These are phyloP conservation scores for Tokudaia muenninki DNA, from an alignment of 2,797 vertebrate species.

Conservation along the genomic window DNA sequence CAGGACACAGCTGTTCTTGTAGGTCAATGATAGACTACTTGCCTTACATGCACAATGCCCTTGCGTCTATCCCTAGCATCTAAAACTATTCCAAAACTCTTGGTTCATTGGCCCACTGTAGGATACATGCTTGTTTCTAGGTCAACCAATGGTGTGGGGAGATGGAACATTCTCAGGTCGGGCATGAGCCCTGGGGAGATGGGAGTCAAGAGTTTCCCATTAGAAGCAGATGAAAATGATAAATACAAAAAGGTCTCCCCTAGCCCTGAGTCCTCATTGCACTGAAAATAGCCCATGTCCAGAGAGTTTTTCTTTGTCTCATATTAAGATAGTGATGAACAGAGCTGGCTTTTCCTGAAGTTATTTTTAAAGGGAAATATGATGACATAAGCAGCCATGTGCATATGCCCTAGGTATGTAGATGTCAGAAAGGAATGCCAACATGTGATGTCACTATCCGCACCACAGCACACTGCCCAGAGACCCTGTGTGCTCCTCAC, in stretches of 20 bases:
- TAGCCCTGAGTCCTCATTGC: background rate
- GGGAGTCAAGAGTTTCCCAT: background rate
- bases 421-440: background rate
- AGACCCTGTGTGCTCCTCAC: no score
- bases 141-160: background rate
- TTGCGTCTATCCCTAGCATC: background rate
- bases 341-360: background rate
- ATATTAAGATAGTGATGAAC: background rate
- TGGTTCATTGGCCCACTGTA: background rate
- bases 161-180: background rate
- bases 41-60: background rate
- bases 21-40: background rate
- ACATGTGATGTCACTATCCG: background rate
- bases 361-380: constrained; percentile 5
- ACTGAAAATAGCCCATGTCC: background rate
- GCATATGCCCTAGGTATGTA: background rate
- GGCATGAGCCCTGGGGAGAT: background rate
- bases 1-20: background rate
- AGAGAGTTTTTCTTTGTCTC: background rate
- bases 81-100: background rate
- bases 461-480: background rate
- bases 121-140: background rate
- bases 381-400: background rate
- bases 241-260: background rate
- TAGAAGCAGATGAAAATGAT: background rate